Evolutionary conservation across 1,140 invertebrate species (phyloP), one percentile per base, ranked within the genome.

Genomic region (Danaus plexippus): DNA sequence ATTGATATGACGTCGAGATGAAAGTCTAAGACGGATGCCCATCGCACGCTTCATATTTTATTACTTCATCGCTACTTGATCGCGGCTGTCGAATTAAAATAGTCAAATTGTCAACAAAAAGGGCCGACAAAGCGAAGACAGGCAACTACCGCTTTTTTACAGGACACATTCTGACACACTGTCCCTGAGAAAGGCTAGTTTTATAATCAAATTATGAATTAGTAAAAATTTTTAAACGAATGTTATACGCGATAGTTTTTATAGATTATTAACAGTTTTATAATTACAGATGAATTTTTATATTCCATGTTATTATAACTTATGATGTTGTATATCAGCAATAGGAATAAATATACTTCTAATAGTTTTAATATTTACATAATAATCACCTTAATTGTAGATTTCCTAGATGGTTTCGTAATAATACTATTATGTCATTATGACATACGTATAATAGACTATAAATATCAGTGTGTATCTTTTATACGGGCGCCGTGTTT

Each of bases 71-170:
- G 76, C 78, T 81, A 81, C 78, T 75, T 79, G 75, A 69, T 71
- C 64, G 73, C 71, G 66, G 75, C 52, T 78, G 72, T 75, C 66
- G 64, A 64, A 82, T 77, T 80, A 80, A 82, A 82, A 77, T 73
- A 75, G 77, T 82, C 77, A 82, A 70, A 59, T 66, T 61, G 57
- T 56, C 64, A 58, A 80, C 60, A 80, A 82, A 82, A 82, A 82
- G 67, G 66, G 72, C 79, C 79, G 79, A 77, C 79, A 82, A 77
- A 82, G 75, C 41, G 63, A 47, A 63, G 66, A 69, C 65, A 58
- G 71, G 68, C 64, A 69, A 67, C 68, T 49, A 61, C 47, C 52
- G 60, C 65, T 77, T 77, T 32, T 78, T 80, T 73, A 64, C 67
- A 59, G 18, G 43, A 18, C 0, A n/a, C n/a, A n/a, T n/a, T 53